Percentiles rank a stretch among this genome's conserved stretches.
phyloP scores from a whole-genome alignment of 2,797 vertebrate species.

The Luscinia luscinia region DNA sequence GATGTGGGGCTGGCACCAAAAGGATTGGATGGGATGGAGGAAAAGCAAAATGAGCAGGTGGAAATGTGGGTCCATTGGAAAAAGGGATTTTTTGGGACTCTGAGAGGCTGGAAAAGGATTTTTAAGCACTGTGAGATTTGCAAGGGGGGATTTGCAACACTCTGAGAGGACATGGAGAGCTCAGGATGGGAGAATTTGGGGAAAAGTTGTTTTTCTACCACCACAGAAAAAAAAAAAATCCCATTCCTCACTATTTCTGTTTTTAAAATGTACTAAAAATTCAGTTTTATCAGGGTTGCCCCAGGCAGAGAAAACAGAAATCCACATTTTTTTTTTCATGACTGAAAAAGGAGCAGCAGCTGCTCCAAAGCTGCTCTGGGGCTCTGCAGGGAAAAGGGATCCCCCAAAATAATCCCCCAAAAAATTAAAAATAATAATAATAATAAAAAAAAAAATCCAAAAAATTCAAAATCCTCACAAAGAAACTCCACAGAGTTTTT shows the following conservation, averaged over 20 bases:
- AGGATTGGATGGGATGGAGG: neutral
- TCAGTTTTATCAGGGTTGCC: neutral
- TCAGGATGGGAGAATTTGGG: neutral
- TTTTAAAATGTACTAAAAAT: neutral
- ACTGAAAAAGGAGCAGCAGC: conserved; percentile 41
- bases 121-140: neutral
- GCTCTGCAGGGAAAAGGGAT: neutral
- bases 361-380: too few relatives aligned
- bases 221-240: neutral
- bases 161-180: fast-evolving
- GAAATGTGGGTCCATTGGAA: fast-evolving
- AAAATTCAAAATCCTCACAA: fast-evolving
- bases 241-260: fast-evolving
- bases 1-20: neutral
- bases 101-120: neutral
- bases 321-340: neutral
- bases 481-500: fast-evolving
- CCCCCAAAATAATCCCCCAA: neutral
- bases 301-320: neutral
- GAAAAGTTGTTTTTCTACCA: neutral
- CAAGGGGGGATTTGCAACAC: neutral
- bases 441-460: neutral
- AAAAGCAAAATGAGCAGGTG: neutral
- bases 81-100: fast-evolving
- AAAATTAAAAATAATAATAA: neutral